These are phyloP conservation scores for Grus americana DNA, from an alignment of 2,113 vertebrate genomes.

Conservation along the genomic window DNA sequence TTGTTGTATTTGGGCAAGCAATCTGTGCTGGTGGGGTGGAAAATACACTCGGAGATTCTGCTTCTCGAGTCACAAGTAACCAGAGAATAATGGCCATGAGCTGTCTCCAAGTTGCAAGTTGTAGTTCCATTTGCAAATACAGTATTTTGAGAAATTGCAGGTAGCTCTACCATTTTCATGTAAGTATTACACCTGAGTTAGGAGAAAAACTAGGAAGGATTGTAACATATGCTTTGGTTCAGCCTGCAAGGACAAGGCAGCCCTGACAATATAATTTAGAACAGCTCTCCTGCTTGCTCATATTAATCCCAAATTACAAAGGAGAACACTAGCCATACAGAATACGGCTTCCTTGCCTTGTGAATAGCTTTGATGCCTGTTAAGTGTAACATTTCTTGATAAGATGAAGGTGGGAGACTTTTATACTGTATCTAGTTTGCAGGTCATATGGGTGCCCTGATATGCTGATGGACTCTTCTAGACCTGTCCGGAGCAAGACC, in stretches of 20 bases:
- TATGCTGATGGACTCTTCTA: not conserved
- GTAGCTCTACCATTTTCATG: not conserved
- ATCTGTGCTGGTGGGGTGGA: not conserved
- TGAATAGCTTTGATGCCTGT: not conserved
- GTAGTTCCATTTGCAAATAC: not conserved
- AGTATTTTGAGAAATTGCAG: not conserved
- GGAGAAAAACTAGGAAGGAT: not conserved
- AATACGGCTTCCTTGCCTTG: not conserved
- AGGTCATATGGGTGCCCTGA: not conserved
- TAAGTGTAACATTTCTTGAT: not conserved
- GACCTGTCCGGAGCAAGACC: not conserved
- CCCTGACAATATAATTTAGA: not conserved
- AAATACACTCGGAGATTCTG: not conserved
- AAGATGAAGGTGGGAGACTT: not conserved
- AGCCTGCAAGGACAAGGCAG: not conserved
- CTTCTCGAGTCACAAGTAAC: not conserved
- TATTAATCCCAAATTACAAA: not conserved
- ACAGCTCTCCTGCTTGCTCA: not conserved
- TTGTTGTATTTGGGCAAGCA: not conserved
- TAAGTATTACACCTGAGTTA: not conserved
- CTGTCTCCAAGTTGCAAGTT: not conserved
- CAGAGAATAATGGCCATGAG: not conserved
- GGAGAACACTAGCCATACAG: not conserved
- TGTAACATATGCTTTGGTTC: not conserved
- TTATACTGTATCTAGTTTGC: not conserved